Evolutionary conservation across 2,113 vertebrate genomes (phyloP), one percentile per base, ranked within the genome.

Genomic region (human (Homo sapiens)): DNA sequence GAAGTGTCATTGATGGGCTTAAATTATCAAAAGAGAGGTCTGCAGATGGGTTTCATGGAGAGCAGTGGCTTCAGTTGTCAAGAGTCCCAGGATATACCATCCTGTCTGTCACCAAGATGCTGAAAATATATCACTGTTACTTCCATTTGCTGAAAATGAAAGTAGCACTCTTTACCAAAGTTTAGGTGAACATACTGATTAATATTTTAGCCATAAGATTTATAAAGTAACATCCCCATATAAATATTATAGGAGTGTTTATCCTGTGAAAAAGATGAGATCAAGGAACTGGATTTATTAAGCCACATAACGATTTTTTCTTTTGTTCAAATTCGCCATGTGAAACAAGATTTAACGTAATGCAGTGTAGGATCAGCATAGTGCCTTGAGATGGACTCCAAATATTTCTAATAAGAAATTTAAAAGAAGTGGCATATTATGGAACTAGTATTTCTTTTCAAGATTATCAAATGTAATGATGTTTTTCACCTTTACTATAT

Each of bases 1-100:
- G 90, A 96, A 95, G 92, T 96, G 43, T 64, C 75, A 88, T 97
- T 97, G 83, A 93, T 61, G 95, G 92, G 84, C 45, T 96, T 96
- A 94, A 90, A 45, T 81, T 32, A 96, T 96, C 75, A 70, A 97
- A 95, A 96, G 87, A 75, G 50, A 80, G 81, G n/a, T 80, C 80
- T 92, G 70, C 64, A 90, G 94, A 95, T 93, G 43, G 14, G 20
- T 80, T 96, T 96, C 90, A 35, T 43, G 40, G 95, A 59, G 72
- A 90, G n/a, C 72, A 43, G 18, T 94, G 61, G 43, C 86, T 92
- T 97, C 76, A 43, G n/a, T 25, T 76, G 78, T 93, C n/a, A 57
- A 27, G 68, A 89, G 52, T 89, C 38, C 11, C n/a, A 43, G 22
- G 52, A 82, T 57, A 79, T 93, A 75, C 52, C 52, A 73, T 80